These are phyloP conservation scores for Macrotrachela quadricornifera DNA, from an alignment of 1,140 invertebrate species.

Conservation along the genomic window DNA sequence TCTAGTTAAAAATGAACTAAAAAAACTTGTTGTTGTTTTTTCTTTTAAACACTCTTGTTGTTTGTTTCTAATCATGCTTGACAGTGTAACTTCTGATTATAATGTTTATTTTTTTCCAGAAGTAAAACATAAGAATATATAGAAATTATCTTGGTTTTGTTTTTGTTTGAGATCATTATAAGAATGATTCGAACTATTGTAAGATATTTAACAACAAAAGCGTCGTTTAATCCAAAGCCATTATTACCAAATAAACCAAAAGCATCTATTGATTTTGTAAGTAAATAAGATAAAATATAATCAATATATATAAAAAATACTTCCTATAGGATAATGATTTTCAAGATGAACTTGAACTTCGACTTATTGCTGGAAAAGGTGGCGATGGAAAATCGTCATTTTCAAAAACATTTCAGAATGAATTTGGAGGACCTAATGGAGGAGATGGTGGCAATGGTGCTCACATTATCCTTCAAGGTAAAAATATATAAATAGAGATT, in stretches of 20 bases:
- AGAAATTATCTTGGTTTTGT: no score
- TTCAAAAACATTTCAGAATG: slow-evolving; percentile 49
- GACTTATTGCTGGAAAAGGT: slow-evolving; percentile 54
- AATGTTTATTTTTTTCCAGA: no score
- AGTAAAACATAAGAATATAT: no score
- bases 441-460: slow-evolving; percentile 92
- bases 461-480: slow-evolving; percentile 66
- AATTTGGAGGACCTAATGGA: slow-evolving; percentile 73
- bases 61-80: no score
- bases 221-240: not conserved
- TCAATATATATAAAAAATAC: not conserved
- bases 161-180: no score
- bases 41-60: no score
- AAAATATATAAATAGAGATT: not conserved
- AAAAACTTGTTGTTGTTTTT: slow-evolving; percentile 33
- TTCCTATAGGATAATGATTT: not conserved
- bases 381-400: slow-evolving; percentile 78
- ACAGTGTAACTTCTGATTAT: no score
- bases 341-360: slow-evolving; percentile 13
- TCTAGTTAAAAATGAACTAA: slow-evolving; percentile 64
- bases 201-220: slow-evolving; percentile 8
- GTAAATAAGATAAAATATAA: not conserved
- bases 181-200: no score
- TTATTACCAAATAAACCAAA: not conserved
- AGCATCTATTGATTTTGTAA: not conserved